Evolutionary conservation across 1,140 invertebrate genomes (phyloP), one percentile per base, ranked within the genome.

Genomic region (Hetaerina americana): DNA sequence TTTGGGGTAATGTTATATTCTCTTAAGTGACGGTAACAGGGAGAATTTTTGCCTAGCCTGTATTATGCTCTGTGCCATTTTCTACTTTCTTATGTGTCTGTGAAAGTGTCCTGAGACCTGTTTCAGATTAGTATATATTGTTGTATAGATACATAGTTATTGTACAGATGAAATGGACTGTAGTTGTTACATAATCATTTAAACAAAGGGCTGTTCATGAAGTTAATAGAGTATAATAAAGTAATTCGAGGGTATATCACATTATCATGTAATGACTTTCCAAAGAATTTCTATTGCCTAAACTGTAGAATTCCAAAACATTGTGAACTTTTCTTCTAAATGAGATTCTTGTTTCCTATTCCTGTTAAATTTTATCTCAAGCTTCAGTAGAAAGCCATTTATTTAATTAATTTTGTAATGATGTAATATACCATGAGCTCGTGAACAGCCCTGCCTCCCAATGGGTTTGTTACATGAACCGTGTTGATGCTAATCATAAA

Each of bases 61-160:
- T 28, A 66, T 66, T 71, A 31, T 69, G 71, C 66, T 72, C 71
- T 69, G 68, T 69, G 71, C 71, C 68, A 70, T 72, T 72, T 72
- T 72, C 71, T 72, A 72, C 71, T 72, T 72, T 72, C 71, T 69
- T 72, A 72, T 72, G 68, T 72, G 68, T 72, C 67, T 66, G 68
- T 71, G 70, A 26, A 66, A 71, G 49, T 40, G 70, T 40, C 49
- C 26, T 71, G n/a, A 72, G 68, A 69, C 18, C 66, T 72, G 68
- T 69, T 72, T 72, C 67, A 71, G 24, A 72, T 69, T 72, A 72
- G 71, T 69, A 72, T 28, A 26, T 57, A 57, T 57, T 57, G 40
- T 57, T 57, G 40, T 57, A 57, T 57, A 57, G 18, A 68, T 22
- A 24, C 28, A 72, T 49, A 57, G 26, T 72, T 72, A 68, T 72